phyloP scores from a whole-genome alignment of 1,140 invertebrate species.

The Leguminivora glycinivorella region DNA sequence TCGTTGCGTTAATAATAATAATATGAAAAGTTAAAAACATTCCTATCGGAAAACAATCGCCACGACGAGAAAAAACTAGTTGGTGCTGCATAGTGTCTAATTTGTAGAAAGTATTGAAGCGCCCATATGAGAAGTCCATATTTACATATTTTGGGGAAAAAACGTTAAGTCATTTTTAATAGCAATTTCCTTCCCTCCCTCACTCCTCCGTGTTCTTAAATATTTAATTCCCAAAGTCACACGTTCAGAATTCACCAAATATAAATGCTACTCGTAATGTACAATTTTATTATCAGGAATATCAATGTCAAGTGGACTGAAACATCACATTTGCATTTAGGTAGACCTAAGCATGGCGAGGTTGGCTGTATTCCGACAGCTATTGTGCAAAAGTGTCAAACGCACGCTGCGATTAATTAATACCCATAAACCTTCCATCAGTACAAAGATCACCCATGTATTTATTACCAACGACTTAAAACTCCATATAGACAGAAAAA shows the following conservation, averaged over 20 bases:
- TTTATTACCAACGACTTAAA: neutral
- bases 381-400: slow-evolving; percentile 27
- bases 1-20: too few relatives aligned
- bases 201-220: too few relatives aligned
- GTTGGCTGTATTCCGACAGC: slow-evolving; percentile 17
- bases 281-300: neutral
- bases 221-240: too few relatives aligned
- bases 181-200: too few relatives aligned
- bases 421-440: neutral
- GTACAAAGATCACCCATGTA: neutral
- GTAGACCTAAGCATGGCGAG: neutral
- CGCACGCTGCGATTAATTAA: slow-evolving; percentile 21
- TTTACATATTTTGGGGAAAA: too few relatives aligned
- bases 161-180: too few relatives aligned
- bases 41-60: too few relatives aligned
- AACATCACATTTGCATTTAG: slow-evolving; percentile 7
- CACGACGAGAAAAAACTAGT: too few relatives aligned
- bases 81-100: too few relatives aligned
- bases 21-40: too few relatives aligned
- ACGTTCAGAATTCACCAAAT: neutral
- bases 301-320: neutral
- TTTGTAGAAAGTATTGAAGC: too few relatives aligned
- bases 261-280: neutral
- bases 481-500: neutral
- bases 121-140: too few relatives aligned